Base-by-base conservation (phyloP, 2,797 vertebrate genomes). In the Gorsachius magnificus region DNA sequence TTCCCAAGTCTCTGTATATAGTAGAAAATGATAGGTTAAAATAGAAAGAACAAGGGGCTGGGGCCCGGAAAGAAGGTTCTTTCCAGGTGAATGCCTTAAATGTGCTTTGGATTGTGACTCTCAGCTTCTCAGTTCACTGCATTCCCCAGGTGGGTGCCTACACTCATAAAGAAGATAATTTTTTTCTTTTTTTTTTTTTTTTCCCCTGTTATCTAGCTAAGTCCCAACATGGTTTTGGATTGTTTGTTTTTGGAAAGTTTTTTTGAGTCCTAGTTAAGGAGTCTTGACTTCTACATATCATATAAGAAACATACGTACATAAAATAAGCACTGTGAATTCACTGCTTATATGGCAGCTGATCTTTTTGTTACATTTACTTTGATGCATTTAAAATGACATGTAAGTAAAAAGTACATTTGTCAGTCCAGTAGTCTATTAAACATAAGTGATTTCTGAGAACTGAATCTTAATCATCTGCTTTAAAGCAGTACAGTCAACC, bases 121-220 rank as follows among this genome's bases (percentile, higher is more conserved):
- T 83, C 5, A 8, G 11, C 79, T 94, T 95, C 48, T 87, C 29
- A 63, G n/a, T 89, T 89, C 19, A 8, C 10, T 83, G 46, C 38
- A 20, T 91, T 91, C 19, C 11, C 4, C 56, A 25, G 33, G 22
- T 50, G 71, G 46, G 33, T 85, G 24, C 24, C 33, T 70, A n/a
- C 13, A n/a, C 13, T 81, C 11, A 16, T 68, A 58, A 68, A 69
- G 16, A 87, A 38, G 14, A 17, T 38, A 16, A 22, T 25, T 21
- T 5, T 29, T 7, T 25, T 26, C 9, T 25, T 21, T 8, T 35
- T 15, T 9, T 51, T 50, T 15, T 53, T 17, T 11, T 7, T 7
- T 11, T 17, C 17, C 29, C 18, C 6, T 5, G 0, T 46, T 69
- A 12, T 0, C 1, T 83, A 16, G 4, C 4, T 38, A 45, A 66